Evolutionary conservation across 2,888 invertebrate genomes (phyloP), one percentile per base, ranked within the genome.

Genomic region (Tromatobia lineatoria): DNA sequence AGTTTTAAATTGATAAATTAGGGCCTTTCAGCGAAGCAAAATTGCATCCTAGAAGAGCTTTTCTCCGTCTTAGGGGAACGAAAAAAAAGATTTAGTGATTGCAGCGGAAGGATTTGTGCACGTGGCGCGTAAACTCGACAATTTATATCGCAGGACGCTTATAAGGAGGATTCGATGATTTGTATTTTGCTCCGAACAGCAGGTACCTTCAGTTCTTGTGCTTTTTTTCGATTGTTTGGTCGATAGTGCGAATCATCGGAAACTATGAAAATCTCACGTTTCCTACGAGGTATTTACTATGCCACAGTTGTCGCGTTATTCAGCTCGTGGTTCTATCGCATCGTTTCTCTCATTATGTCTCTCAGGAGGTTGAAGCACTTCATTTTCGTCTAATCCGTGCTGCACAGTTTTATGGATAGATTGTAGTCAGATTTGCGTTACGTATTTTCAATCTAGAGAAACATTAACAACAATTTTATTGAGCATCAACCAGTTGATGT

Each of bases 171-270:
- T 83, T 10, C 66, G 74, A 76, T 20, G 67, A 80, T 80, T 77
- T 87, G 82, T 86, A 85, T 87, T 85, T 86, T 85, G 87, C 78
- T 88, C 79, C 71, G 86, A 88, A 78, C 45, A 71, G 61, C 90
- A 91, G 90, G 91, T 92, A 91, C 90, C 82, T 86, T 87, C 38
- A 76, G 70, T 85, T 88, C 83, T 86, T 90, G 89, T 90, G 88
- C 87, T 87, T 88, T 88, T 88, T 10, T 20, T 42, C 38, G 23
- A 3, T 57, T 50, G 4, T 57, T 57, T 15, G 11, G 1, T 89
- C 87, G 86, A 82, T 89, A 82, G 88, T 88, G 87, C 50, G 50
- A 50, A 50, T 50, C 18, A 18, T 50, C 18, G 7, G 50, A 18
- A 50, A 50, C n/a, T 47, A 47, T 50, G 18, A 0, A 7, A 18